Evolutionary conservation across 1,140 invertebrate genomes (phyloP), one percentile per base, ranked within the genome.

Genomic region (Calosoma granatense): DNA sequence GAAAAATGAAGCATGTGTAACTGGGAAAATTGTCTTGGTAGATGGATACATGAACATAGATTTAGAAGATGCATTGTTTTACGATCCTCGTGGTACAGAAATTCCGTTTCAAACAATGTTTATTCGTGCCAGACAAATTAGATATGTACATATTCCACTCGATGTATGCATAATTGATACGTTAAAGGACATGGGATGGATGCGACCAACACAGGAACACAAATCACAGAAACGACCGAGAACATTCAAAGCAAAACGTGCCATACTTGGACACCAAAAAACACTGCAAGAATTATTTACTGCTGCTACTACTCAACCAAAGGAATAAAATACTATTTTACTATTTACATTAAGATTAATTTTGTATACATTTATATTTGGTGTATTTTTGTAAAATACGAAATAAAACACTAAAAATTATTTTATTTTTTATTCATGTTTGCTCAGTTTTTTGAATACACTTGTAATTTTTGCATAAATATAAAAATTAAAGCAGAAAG

Each of bases 11-110:
- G 59, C 59, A 52, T 60, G 58, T 61, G 62, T 67, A 47, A 57
- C 59, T 20, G 68, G 68, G 61, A 64, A 63, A 65, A 63, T 70
- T 39, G 51, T 53, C 14, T 53, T 60, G 59, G 67, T 69, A 2
- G 68, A 70, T 61, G 68, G 60, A 11, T 59, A 47, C 52, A 70
- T 70, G 68, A 70, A 70, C 56, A 55, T 70, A 47, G 65, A 70
- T 59, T 64, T 70, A 61, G 64, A 67, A 59, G 59, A 67, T 61
- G 67, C 62, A 26, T 56, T 62, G 22, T 65, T 61, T 57, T 67
- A 62, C 54, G 63, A 70, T 59, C 20, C 59, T 17, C 59, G 56
- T 56, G 66, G 66, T 67, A 63, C 22, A 17, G 41, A 58, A 58
- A 60, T 62, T 56, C 15, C 57, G 1, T 67, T 70, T 57, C 36